Conservation (phyloP, 2,888 invertebrate genomes). For the Limnephilus lunatus region DNA sequence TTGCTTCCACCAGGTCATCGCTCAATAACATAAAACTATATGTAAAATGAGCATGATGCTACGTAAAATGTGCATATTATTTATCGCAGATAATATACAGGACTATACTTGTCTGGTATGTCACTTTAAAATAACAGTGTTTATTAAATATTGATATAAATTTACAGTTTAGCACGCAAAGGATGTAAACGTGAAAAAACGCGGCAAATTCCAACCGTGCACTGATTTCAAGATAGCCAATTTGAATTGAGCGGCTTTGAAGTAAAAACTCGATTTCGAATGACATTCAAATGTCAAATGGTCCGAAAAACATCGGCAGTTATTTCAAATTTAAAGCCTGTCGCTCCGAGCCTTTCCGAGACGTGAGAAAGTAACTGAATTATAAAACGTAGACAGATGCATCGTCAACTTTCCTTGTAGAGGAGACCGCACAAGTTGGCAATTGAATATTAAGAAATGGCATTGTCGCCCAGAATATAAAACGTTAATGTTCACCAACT, state of each 20-base stretch:
- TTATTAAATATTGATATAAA: no score
- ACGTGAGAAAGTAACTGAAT: background rate
- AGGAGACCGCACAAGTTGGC: conserved; percentile 10
- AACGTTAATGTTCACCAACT: conserved; percentile 10
- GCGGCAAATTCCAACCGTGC: background rate
- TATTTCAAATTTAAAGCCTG: background rate
- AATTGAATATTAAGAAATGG: background rate
- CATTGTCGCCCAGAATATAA: conserved; percentile 26
- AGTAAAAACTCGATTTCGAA: background rate
- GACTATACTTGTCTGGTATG: no score
- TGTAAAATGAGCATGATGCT: no score
- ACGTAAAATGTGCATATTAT: no score
- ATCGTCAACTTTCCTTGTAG: conserved; percentile 2
- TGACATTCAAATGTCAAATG: background rate
- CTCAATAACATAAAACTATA: no score
- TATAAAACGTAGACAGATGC: background rate
- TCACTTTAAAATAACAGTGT: no score
- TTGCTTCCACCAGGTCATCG: no score
- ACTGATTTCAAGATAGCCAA: background rate
- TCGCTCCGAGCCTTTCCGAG: background rate
- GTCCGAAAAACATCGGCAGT: background rate
- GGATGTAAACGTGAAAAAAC: no score
- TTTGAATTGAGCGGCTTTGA: background rate
- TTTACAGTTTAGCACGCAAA: no score
- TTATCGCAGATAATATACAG: no score